phyloP scores from a whole-genome alignment of 2,113 vertebrate species.

The Plecturocebus donacophilus region DNA sequence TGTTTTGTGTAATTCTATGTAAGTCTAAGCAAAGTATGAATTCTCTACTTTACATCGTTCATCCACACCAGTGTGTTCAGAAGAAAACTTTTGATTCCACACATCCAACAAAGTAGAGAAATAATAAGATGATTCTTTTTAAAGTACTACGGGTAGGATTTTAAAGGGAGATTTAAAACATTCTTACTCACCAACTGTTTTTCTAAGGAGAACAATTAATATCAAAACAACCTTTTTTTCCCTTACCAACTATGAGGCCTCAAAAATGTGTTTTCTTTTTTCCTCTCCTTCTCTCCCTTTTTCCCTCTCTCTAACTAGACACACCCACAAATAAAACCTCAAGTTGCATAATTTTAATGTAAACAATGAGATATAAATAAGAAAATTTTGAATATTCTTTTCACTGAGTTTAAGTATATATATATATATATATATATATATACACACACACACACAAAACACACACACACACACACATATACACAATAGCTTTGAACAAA shows the following conservation, averaged over 20 bases:
- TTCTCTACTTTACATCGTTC: constrained; percentile 26
- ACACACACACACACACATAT: too few relatives aligned
- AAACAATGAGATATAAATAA: not conserved
- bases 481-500: not conserved
- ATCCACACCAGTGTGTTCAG: not conserved
- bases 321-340: not conserved
- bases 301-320: not conserved
- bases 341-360: not conserved
- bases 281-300: not conserved
- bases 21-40: constrained; percentile 42
- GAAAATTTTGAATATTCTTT: not conserved
- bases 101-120: not conserved
- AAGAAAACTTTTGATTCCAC: constrained; percentile 32
- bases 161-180: not conserved
- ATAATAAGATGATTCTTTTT: not conserved
- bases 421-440: too few relatives aligned
- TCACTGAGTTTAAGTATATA: too few relatives aligned
- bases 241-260: not conserved
- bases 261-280: not conserved
- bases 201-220: not conserved
- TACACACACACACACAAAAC: too few relatives aligned
- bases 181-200: not conserved
- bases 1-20: constrained; percentile 62
- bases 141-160: not conserved
- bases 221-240: not conserved